Base-by-base conservation (phyloP, 2,113 vertebrate species). In the Camelus bactrianus region DNA sequence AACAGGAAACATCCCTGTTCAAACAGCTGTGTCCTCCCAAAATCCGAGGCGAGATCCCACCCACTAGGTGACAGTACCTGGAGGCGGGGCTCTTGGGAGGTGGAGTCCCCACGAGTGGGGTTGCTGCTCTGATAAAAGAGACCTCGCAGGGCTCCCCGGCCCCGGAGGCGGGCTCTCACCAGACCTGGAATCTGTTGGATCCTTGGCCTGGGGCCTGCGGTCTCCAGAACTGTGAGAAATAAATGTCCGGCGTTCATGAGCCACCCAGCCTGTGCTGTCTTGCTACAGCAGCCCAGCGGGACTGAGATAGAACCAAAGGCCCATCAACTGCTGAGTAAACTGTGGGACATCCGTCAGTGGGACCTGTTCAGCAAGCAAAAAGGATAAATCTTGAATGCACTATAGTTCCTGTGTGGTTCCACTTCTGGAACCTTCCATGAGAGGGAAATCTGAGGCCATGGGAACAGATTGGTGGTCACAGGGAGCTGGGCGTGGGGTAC, bases 311-410 rank as follows among this genome's bases (percentile, higher is more conserved):
- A 17, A 8, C n/a, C 65, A 4, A 11, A 10, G 6, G 32, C 19
- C 76, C 77, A 22, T 9, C 8, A 26, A 11, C 24, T 2, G 22
- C 54, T 4, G 79, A 42, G 10, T 12, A 38, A 26, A 20, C 35
- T 2, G 1, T 15, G 1, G 24, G 15, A 16, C 2, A 4, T 10
- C n/a, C 76, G 0, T 2, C 13, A 0, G 11, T 4, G 9, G 35
- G 28, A 6, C 35, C 15, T 1, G 19, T 5, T 11, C 24, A 2
- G 54, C 35, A 42, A 26, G 20, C 76, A 58, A 32, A 26, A 2
- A 1, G 77, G n/a, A 35, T 13, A 8, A 17, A 32, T 8, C 52
- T 30, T 13, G 30, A 32, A 22, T 6, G 11, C 19, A 3, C 75
- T 2, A 46, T 5, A 20, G 58, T 11, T 42, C 38, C 38, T 5